Evolutionary conservation across 2,113 vertebrate genomes (phyloP).

Genomic region (Mus musculus): DNA sequence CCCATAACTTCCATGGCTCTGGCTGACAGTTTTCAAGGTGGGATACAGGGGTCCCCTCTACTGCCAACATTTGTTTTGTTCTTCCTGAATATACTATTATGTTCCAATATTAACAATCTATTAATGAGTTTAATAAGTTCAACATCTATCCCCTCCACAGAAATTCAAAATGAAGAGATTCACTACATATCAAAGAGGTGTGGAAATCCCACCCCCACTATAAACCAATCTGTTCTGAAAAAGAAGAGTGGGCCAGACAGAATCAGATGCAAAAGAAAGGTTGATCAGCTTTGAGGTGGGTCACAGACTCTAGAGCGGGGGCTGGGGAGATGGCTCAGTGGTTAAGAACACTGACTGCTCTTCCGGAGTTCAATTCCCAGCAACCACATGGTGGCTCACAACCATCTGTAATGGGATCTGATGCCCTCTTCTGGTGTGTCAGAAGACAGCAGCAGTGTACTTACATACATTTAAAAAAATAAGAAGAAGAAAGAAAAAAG

Average conservation of each 20-base stretch:
- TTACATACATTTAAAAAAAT: too few relatives aligned
- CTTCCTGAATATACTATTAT: slow-evolving; percentile 1
- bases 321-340: too few relatives aligned
- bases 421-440: too few relatives aligned
- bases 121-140: background rate
- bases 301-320: background rate
- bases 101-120: background rate
- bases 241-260: background rate
- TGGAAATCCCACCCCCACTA: too few relatives aligned
- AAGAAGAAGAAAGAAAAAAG: too few relatives aligned
- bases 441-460: too few relatives aligned
- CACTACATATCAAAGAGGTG: background rate
- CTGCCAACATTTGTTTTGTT: background rate
- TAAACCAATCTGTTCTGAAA: background rate
- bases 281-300: background rate
- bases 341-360: too few relatives aligned
- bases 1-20: background rate
- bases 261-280: background rate
- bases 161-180: background rate
- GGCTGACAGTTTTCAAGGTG: background rate
- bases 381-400: too few relatives aligned
- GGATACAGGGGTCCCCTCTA: background rate
- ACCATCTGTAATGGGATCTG: too few relatives aligned
- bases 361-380: too few relatives aligned
- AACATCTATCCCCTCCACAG: background rate